phyloP scores from a whole-genome alignment of 2,888 invertebrate species.

The Eurois occulta region DNA sequence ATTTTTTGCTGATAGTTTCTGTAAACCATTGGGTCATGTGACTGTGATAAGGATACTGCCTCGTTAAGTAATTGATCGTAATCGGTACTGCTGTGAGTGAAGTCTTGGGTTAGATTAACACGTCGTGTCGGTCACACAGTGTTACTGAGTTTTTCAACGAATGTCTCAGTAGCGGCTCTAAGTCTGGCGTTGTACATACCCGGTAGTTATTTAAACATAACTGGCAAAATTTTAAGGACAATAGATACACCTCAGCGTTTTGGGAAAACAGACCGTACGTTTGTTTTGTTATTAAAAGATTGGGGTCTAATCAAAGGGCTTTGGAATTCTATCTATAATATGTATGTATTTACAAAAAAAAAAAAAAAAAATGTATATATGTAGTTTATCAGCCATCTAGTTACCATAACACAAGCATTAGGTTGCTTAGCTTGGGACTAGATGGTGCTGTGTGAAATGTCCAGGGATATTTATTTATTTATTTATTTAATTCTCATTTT shows the following conservation, averaged over 20 bases:
- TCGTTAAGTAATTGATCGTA: not conserved
- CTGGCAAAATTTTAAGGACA: not conserved
- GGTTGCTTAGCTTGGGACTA: too few species aligned
- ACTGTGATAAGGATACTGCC: not conserved
- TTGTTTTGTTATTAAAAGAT: too few species aligned
- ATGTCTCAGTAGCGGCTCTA: not conserved
- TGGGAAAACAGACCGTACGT: too few species aligned
- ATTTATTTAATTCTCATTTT: too few species aligned
- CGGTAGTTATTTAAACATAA: not conserved
- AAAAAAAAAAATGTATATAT: too few species aligned
- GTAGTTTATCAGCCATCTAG: too few species aligned
- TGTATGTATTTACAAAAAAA: too few species aligned
- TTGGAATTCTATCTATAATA: too few species aligned
- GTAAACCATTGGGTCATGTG: not conserved
- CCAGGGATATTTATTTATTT: too few species aligned
- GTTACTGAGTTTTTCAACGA: not conserved
- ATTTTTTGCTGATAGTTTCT: not conserved
- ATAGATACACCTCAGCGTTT: not conserved
- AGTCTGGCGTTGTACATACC: not conserved
- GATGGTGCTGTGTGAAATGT: too few species aligned
- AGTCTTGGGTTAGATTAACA: not conserved
- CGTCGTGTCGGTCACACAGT: accelerated
- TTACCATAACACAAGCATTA: too few species aligned
- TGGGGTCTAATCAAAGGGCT: not conserved
- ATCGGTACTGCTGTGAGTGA: not conserved